Conservation (phyloP, 2,113 vertebrate genomes). For the Hemicordylus capensis region DNA sequence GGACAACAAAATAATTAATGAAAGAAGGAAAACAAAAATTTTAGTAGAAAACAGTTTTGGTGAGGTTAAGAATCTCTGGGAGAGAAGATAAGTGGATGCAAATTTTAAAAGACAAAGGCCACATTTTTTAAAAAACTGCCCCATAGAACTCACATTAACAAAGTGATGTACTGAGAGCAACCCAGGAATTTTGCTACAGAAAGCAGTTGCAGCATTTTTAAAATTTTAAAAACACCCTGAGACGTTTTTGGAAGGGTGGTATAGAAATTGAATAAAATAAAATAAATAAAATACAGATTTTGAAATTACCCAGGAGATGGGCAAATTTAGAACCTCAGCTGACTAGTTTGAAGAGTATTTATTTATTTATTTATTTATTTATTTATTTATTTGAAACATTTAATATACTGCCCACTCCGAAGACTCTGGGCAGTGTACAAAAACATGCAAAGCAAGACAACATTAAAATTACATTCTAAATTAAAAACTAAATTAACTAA, state of each 20-base stretch:
- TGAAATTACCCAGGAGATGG: conserved; percentile 55
- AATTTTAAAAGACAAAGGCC: conserved; percentile 51
- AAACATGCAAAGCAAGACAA: too few species aligned
- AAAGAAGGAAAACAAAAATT: conserved; percentile 37
- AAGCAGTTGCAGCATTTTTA: conserved; percentile 46
- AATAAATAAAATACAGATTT: too few species aligned
- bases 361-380: too few species aligned
- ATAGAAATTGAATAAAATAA: too few species aligned
- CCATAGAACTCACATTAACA: conserved; percentile 48
- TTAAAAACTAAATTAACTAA: too few species aligned
- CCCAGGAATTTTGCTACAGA: conserved; percentile 49
- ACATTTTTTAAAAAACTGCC: conserved; percentile 59
- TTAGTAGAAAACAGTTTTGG: conserved; percentile 47
- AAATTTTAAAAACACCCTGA: too few species aligned
- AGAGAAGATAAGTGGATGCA: conserved; percentile 61
- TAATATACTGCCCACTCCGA: too few species aligned
- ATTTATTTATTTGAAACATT: too few species aligned
- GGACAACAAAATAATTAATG: conserved; percentile 56
- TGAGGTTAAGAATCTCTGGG: conserved; percentile 53
- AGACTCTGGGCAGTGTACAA: too few species aligned
- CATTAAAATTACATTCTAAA: too few species aligned
- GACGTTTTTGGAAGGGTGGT: too few species aligned
- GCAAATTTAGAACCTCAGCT: conserved; percentile 41
- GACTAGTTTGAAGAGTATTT: conserved; percentile 20
- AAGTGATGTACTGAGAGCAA: conserved; percentile 47